A percentile compares a stretch with the other conserved stretches of the same genome.
These are phyloP conservation scores for Synergus umbraculus DNA, from an alignment of 2,888 invertebrate species.

Conservation along the genomic window DNA sequence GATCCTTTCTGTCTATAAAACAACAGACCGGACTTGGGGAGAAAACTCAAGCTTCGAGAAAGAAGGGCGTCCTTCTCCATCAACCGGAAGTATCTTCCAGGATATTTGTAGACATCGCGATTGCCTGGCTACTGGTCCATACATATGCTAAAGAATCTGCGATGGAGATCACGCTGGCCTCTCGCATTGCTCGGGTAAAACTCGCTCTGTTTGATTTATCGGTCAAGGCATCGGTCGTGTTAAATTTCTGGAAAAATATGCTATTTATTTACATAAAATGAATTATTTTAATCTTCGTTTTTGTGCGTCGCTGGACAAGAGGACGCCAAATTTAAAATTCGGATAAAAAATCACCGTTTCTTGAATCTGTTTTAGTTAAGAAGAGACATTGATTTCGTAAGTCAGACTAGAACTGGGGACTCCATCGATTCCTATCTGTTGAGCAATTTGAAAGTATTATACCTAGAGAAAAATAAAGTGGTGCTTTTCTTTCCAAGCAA, in stretches of 20 bases:
- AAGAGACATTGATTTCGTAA: neutral
- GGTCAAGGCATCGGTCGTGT: slow-evolving; percentile 70
- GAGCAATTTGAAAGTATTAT: neutral
- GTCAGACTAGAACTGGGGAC: too few relatives aligned
- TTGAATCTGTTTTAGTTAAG: neutral
- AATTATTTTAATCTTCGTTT: slow-evolving; percentile 54
- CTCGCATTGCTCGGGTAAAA: slow-evolving; percentile 45
- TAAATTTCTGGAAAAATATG: slow-evolving; percentile 76
- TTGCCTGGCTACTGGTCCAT: slow-evolving; percentile 66
- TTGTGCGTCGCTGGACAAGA: neutral
- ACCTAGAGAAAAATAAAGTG: neutral
- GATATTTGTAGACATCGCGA: slow-evolving; percentile 61
- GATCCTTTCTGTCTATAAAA: slow-evolving; percentile 48
- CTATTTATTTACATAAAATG: slow-evolving; percentile 64
- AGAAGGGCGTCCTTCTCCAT: slow-evolving; percentile 52
- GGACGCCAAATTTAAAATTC: slow-evolving; percentile 13
- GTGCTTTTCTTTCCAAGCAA: neutral
- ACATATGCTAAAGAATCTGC: slow-evolving; percentile 74
- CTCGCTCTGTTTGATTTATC: slow-evolving; percentile 76
- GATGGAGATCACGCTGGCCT: slow-evolving; percentile 63
- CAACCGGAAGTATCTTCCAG: slow-evolving; percentile 54
- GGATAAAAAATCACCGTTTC: neutral
- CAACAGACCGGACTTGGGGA: slow-evolving; percentile 49
- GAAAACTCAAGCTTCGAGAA: slow-evolving; percentile 41
- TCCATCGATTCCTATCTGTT: too few relatives aligned